These are phyloP conservation scores for Agrilus cyanescens DNA, from an alignment of 2,888 invertebrate genomes.

Conservation along the genomic window DNA sequence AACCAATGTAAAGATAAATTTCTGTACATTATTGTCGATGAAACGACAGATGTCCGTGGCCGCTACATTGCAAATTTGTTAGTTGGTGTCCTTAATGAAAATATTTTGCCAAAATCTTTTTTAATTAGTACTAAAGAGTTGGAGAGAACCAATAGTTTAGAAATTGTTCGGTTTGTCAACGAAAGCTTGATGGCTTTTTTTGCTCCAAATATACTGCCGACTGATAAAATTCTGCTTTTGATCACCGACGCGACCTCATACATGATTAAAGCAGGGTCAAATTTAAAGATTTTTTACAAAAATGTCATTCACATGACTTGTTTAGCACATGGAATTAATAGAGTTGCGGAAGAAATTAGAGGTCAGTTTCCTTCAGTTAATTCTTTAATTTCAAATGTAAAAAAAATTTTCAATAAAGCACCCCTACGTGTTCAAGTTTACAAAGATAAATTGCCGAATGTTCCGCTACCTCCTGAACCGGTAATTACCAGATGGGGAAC, in stretches of 20 bases:
- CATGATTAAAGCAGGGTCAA: slow-evolving; percentile 19
- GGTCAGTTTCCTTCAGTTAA: slow-evolving; percentile 17
- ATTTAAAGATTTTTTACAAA: slow-evolving; percentile 19
- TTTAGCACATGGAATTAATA: slow-evolving; percentile 22
- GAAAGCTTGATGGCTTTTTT: slow-evolving; percentile 1
- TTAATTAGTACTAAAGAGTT: slow-evolving; percentile 2
- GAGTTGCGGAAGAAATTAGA: slow-evolving; percentile 21
- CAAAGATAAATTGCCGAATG: slow-evolving; percentile 19
- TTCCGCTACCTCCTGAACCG: slow-evolving; percentile 22
- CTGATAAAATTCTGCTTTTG: slow-evolving; percentile 9
- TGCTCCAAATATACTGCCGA: neutral
- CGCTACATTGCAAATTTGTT: too few species aligned
- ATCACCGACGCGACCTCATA: slow-evolving; percentile 15
- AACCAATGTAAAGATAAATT: too few species aligned
- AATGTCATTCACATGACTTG: slow-evolving; percentile 24
- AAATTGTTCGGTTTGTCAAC: neutral
- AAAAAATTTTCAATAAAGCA: slow-evolving; percentile 24
- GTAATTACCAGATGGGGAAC: slow-evolving; percentile 25
- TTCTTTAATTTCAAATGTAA: slow-evolving; percentile 17
- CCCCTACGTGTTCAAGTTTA: slow-evolving; percentile 19
- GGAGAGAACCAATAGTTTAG: slow-evolving; percentile 4
- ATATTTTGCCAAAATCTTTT: neutral
- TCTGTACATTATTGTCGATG: too few species aligned
- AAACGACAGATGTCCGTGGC: too few species aligned
- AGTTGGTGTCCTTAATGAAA: too few species aligned